Evolutionary conservation across 2,888 invertebrate species (phyloP).

Genomic region (Scaptomyza reducta): DNA sequence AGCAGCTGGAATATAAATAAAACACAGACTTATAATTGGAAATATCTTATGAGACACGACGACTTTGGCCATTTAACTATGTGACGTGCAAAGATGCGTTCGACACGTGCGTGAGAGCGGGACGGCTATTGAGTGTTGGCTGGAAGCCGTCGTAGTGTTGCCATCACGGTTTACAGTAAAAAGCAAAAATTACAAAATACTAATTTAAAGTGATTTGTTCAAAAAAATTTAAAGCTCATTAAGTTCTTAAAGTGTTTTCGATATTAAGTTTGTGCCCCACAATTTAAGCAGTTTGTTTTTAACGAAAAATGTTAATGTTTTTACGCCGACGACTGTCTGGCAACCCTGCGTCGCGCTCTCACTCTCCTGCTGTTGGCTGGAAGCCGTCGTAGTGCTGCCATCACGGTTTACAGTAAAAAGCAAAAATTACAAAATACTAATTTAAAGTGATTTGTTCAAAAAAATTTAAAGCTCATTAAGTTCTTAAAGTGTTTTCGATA

Average conservation of each 20-base stretch:
- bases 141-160: conserved; percentile 45
- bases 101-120: conserved; percentile 41
- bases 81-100: conserved; percentile 7
- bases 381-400: conserved; percentile 45
- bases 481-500: background rate
- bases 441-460: background rate
- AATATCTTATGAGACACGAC: conserved; percentile 60
- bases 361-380: conserved; percentile 56
- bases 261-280: no score
- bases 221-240: background rate
- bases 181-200: background rate
- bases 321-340: conserved; percentile 28
- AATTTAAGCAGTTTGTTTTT: background rate
- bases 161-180: conserved; percentile 15
- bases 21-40: conserved; percentile 74
- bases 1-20: conserved; percentile 78
- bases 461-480: background rate
- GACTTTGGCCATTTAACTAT: conserved; percentile 46
- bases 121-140: conserved; percentile 32
- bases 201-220: background rate
- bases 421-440: background rate
- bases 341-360: conserved; percentile 56
- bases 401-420: background rate
- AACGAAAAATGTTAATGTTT: conserved; percentile 1
- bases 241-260: background rate